Evolutionary conservation across 2,113 vertebrate genomes (phyloP).

Genomic region (Plestiodon gilberti): DNA sequence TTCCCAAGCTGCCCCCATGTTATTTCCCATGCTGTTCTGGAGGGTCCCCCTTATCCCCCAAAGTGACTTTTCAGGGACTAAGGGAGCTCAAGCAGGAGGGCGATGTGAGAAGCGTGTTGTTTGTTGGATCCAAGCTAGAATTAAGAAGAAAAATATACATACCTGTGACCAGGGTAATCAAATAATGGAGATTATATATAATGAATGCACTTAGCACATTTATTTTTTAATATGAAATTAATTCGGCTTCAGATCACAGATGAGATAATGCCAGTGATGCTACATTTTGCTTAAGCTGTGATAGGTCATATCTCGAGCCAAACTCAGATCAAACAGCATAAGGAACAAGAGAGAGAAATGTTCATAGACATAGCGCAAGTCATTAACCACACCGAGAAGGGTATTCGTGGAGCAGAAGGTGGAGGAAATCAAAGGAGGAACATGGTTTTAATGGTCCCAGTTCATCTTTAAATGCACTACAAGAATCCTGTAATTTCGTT

Average conservation of each 20-base stretch:
- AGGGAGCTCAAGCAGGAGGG: not conserved
- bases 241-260: conserved; percentile 19
- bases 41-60: not conserved
- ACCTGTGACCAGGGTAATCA: not conserved
- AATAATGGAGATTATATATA: not conserved
- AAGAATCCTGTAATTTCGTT: conserved; percentile 14
- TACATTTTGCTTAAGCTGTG: not conserved
- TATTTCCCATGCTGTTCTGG: not conserved
- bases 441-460: conserved; percentile 6
- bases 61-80: not conserved
- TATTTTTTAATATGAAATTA: not conserved
- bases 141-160: not conserved
- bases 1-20: not conserved
- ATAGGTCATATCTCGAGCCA: not conserved
- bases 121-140: not conserved
- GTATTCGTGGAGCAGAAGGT: conserved; percentile 13
- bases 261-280: not conserved
- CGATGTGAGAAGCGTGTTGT: not conserved
- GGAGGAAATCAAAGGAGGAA: conserved; percentile 28
- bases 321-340: not conserved
- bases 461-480: not conserved
- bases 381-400: not conserved
- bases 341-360: not conserved
- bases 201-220: not conserved
- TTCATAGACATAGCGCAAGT: conserved; percentile 18